phyloP scores from a whole-genome alignment of 2,113 vertebrate species.

The Mormyrus lacerda region DNA sequence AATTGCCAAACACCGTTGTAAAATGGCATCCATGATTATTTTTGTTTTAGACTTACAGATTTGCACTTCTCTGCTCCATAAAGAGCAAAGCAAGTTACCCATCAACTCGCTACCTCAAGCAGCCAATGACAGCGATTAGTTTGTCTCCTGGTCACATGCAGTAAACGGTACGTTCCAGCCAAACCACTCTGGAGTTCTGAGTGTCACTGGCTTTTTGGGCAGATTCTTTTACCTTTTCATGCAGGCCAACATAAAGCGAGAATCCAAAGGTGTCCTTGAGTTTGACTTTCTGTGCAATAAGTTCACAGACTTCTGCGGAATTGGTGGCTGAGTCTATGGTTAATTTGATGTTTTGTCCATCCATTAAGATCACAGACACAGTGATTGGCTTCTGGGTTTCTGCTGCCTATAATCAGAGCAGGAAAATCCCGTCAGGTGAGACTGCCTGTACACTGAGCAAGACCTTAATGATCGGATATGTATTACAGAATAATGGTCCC shows the following conservation, averaged over 20 bases:
- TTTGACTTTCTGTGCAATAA: slow-evolving; percentile 66
- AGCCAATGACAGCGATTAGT: neutral
- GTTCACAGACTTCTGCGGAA: slow-evolving; percentile 76
- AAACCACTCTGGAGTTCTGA: neutral
- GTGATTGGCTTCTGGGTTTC: slow-evolving; percentile 79
- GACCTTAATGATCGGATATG: neutral
- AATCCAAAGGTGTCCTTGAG: slow-evolving; percentile 84
- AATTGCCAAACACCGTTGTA: neutral
- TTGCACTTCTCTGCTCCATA: neutral
- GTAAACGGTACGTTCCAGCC: neutral
- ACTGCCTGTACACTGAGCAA: neutral
- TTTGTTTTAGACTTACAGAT: neutral
- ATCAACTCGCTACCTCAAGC: neutral
- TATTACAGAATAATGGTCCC: neutral
- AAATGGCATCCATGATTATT: neutral
- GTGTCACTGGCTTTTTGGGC: neutral
- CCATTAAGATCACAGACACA: slow-evolving; percentile 72
- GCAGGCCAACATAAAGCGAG: slow-evolving; percentile 81
- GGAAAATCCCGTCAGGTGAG: neutral
- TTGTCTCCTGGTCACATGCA: neutral
- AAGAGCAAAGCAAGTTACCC: neutral
- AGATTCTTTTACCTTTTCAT: slow-evolving; percentile 72
- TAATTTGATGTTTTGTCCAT: slow-evolving; percentile 68
- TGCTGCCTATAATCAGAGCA: slow-evolving; percentile 65
- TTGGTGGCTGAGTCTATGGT: slow-evolving; percentile 81